Evolutionary conservation across 2,888 invertebrate species (phyloP).

Genomic region (Drosophila barbarae): DNA sequence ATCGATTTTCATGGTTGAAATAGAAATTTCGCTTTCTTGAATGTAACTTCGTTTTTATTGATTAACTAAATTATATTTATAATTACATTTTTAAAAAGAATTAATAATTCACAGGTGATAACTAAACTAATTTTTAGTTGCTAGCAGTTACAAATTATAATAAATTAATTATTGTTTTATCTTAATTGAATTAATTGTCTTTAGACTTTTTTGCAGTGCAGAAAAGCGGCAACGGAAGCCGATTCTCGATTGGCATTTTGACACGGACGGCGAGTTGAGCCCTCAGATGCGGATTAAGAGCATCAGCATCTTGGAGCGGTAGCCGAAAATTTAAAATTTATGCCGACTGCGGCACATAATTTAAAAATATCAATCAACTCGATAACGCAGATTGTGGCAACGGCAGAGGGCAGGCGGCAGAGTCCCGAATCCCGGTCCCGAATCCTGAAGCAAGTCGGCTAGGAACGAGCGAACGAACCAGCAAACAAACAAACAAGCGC

Average conservation of each 20-base stretch:
- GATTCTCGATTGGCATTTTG: conserved; percentile 71
- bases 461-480: conserved; percentile 21
- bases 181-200: neutral
- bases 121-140: too few species aligned
- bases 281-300: conserved; percentile 59
- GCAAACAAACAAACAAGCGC: conserved; percentile 55
- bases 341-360: conserved; percentile 73
- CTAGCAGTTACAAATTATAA: neutral
- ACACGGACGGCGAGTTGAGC: conserved; percentile 64
- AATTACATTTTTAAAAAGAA: neutral
- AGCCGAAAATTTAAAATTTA: conserved; percentile 67
- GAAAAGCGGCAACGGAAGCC: conserved; percentile 21
- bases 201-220: neutral
- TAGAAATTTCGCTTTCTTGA: too few species aligned
- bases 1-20: too few species aligned
- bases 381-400: conserved; percentile 65
- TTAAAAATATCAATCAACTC: conserved; percentile 74
- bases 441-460: conserved; percentile 8
- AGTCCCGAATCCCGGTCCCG: neutral
- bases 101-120: too few species aligned
- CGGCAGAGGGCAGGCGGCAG: neutral
- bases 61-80: neutral
- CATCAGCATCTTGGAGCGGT: conserved; percentile 50
- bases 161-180: neutral
- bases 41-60: too few species aligned